Evolutionary conservation across 2,113 vertebrate genomes (phyloP).

Genomic region (Ranitomeya variabilis): DNA sequence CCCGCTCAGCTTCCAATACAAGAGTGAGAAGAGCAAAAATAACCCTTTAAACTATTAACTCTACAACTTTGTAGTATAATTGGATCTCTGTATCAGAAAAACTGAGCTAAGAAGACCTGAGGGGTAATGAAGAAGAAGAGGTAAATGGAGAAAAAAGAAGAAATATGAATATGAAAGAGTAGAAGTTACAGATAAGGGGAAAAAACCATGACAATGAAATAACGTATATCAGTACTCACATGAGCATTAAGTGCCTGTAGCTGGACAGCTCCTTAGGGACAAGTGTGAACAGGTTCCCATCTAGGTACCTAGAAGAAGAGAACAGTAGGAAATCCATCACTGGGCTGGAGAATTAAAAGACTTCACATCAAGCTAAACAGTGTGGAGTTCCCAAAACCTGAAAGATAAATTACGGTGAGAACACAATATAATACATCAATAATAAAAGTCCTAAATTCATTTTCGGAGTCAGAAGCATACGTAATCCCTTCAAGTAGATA

Average conservation of each 20-base stretch:
- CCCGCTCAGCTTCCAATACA: no score
- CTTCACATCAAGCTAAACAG: background rate
- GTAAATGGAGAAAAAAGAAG: no score
- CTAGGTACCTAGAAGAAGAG: conserved; percentile 84
- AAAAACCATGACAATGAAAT: no score
- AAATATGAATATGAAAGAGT: no score
- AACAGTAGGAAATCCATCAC: conserved; percentile 16
- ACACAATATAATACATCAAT: background rate
- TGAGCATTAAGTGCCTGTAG: conserved; percentile 95
- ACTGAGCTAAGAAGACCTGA: no score
- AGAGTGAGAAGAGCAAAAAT: no score
- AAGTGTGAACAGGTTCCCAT: conserved; percentile 96
- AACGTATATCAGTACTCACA: conserved; percentile 80
- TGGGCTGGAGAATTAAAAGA: background rate
- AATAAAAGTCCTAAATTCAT: background rate
- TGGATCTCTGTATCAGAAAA: no score
- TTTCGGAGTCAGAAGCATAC: conserved; percentile 2
- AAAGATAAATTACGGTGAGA: conserved; percentile 7
- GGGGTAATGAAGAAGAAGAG: no score
- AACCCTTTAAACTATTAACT: no score
- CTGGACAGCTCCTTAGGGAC: conserved; percentile 94
- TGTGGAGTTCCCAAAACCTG: background rate
- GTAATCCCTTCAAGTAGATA: background rate
- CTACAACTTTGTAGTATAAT: no score
- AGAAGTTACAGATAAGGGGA: no score